phyloP scores from a whole-genome alignment of 2,888 invertebrate species.

The Andrena chrysosceles region DNA sequence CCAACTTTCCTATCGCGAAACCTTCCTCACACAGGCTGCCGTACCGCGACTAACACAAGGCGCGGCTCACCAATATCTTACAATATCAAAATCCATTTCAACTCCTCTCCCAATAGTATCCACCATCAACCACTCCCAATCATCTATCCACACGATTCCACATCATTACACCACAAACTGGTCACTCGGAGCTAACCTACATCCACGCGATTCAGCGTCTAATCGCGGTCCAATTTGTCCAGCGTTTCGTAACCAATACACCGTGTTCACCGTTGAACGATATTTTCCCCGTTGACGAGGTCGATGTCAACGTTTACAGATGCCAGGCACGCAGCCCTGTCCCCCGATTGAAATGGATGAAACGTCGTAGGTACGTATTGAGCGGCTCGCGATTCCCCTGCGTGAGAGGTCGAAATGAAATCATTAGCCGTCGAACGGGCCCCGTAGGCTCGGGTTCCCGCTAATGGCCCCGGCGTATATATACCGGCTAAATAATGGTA shows the following conservation, averaged over 20 bases:
- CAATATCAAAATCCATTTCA: not conserved
- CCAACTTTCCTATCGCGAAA: too few relatives aligned
- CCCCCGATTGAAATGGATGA: conserved; percentile 65
- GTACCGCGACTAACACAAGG: too few relatives aligned
- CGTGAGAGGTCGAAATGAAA: conserved; percentile 78
- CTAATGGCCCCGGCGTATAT: conserved; percentile 75
- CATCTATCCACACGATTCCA: not conserved
- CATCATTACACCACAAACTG: not conserved
- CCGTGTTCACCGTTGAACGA: conserved; percentile 58
- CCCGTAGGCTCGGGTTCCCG: conserved; percentile 41
- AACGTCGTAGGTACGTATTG: conserved; percentile 40
- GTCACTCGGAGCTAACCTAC: conserved; percentile 16
- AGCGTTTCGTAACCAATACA: conserved; percentile 50
- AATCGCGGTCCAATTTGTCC: conserved; percentile 55
- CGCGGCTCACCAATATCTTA: too few relatives aligned
- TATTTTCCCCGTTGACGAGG: conserved; percentile 40
- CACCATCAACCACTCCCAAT: not conserved
- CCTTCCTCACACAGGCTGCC: too few relatives aligned
- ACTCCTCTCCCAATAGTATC: not conserved
- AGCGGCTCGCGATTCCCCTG: conserved; percentile 28
- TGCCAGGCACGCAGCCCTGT: conserved; percentile 54
- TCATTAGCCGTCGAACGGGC: conserved; percentile 75
- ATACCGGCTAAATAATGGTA: conserved; percentile 82
- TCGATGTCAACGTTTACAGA: conserved; percentile 43
- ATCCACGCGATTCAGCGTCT: conserved; percentile 31